These are phyloP conservation scores for Montipora foliosa DNA, from an alignment of 64 coral and sea anemone genomes.

Conservation along the genomic window DNA sequence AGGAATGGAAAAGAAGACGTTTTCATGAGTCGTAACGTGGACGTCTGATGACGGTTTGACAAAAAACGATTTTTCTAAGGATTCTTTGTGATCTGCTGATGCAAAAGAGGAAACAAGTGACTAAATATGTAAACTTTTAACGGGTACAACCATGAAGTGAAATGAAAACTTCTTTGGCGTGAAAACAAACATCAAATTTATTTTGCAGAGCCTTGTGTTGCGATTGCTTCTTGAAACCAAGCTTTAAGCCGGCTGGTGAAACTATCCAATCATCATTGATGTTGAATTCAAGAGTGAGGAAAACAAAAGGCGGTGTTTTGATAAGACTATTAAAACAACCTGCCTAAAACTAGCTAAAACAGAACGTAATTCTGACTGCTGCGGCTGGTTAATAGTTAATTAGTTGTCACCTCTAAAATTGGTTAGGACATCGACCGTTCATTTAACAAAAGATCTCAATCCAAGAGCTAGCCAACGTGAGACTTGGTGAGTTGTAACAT, in stretches of 20 bases:
- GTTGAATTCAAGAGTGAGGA: neutral
- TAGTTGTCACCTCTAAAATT: conserved; percentile 23
- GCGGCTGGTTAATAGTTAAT: conserved; percentile 37
- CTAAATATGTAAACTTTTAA: conserved; percentile 9
- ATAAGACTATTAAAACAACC: conserved; percentile 27
- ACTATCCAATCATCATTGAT: neutral
- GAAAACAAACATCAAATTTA: neutral
- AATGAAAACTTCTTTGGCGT: neutral
- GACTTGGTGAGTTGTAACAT: neutral
- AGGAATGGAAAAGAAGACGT: neutral
- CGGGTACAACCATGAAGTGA: conserved; percentile 28
- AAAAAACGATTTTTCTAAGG: neutral
- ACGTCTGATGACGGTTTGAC: neutral
- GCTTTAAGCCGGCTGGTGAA: neutral
- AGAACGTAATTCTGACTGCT: conserved; percentile 6
- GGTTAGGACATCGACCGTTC: conserved; percentile 14
- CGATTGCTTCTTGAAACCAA: neutral
- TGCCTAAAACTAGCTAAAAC: conserved; percentile 30
- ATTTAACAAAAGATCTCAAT: conserved; percentile 25
- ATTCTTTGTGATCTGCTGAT: neutral
- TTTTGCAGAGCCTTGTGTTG: neutral
- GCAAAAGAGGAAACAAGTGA: neutral
- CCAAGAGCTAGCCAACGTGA: neutral
- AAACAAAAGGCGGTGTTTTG: neutral
- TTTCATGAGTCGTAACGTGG: too few relatives aligned